Percentiles rank a stretch among this genome's conserved stretches.
These are phyloP conservation scores for Diabrotica undecimpunctata DNA, from an alignment of 1,140 invertebrate species.

Conservation along the genomic window DNA sequence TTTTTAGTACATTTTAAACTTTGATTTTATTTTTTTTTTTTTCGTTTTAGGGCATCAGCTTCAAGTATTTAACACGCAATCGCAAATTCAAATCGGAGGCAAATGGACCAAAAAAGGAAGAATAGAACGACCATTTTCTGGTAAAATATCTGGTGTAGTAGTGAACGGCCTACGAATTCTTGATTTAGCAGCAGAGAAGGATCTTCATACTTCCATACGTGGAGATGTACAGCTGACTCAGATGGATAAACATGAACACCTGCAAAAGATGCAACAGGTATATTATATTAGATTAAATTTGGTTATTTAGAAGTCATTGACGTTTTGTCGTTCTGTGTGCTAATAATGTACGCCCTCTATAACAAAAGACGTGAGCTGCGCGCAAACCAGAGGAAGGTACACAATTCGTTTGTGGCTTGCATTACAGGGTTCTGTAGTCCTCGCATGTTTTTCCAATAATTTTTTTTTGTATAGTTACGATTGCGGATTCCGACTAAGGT, in stretches of 20 bases:
- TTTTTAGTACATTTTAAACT: too few relatives aligned
- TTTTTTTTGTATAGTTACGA: too few relatives aligned
- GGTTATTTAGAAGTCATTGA: neutral
- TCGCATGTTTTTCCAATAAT: too few relatives aligned
- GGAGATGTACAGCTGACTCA: conserved; percentile 72
- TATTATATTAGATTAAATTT: conserved; percentile 14
- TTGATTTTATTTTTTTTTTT: too few relatives aligned
- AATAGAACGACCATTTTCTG: conserved; percentile 76
- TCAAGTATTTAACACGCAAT: conserved; percentile 89
- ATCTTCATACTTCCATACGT: conserved; percentile 67
- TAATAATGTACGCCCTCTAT: too few relatives aligned
- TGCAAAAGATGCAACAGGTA: conserved; percentile 80
- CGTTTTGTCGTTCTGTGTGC: too few relatives aligned
- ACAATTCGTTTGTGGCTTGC: too few relatives aligned
- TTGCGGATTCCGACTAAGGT: too few relatives aligned
- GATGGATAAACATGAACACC: conserved; percentile 65
- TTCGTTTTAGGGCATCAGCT: conserved; percentile 70
- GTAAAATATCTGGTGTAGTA: conserved; percentile 83
- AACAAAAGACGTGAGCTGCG: too few relatives aligned
- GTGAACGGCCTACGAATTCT: conserved; percentile 81
- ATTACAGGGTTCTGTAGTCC: too few relatives aligned
- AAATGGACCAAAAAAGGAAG: conserved; percentile 73
- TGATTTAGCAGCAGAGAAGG: conserved; percentile 78
- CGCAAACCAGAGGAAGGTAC: too few relatives aligned
- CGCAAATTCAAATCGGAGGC: conserved; percentile 85